Evolutionary conservation across 2,113 vertebrate species (phyloP), one percentile per base, ranked within the genome.

Genomic region (Sorex araneus): DNA sequence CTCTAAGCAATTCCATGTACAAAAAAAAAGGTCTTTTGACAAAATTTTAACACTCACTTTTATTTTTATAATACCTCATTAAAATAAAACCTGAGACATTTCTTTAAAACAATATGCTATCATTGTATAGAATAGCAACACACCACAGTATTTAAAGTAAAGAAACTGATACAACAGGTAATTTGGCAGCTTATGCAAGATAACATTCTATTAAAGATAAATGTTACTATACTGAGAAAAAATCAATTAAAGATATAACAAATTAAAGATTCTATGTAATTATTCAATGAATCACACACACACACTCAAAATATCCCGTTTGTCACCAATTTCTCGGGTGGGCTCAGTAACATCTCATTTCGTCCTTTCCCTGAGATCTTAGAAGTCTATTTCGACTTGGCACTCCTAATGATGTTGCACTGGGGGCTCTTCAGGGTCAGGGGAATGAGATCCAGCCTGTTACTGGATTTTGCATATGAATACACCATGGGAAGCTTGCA

Each of bases 201-300:
- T 54, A 84, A 21, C 54, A 82, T 47, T 91, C 32, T 77, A 89
- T 36, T n/a, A 40, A 74, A 81, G 12, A 28, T 71, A 64, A 16
- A 92, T 63, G 57, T 13, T 19, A 92, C 30, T 34, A 11, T 11
- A 73, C 47, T 83, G 43, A 83, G 10, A 63, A 66, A 73, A 19
- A 85, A 86, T 9, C 66, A 89, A 86, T 18, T 89, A 86, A 74
- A 86, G 32, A 82, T 50, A 78, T 64, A 34, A 60, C 82, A 95
- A 78, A 40, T 74, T 60, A 43, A 67, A 73, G 45, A 89, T 1
- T 73, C 54, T 45, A 67, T 91, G 78, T 23, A 74, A 32, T 36
- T 40, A 40, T 40, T 40, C 40, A 40, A 40, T 40, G 40, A 4
- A 40, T 40, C n/a, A n/a, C n/a, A n/a, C n/a, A n/a, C n/a, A n/a